phyloP scores from a whole-genome alignment of 1,140 invertebrate species.

The Ephestia elutella region DNA sequence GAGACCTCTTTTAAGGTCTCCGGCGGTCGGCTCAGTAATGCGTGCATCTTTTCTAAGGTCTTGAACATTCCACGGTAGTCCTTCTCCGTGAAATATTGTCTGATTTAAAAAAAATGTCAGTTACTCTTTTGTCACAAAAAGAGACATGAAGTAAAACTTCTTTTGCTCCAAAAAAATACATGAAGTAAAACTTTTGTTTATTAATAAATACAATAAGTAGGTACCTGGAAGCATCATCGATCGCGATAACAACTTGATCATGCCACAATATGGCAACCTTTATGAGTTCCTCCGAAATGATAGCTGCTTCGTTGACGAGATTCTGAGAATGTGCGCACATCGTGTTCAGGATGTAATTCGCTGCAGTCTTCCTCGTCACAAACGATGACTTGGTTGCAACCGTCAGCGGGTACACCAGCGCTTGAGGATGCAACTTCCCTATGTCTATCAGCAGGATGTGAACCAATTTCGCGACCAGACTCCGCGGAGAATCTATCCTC shows the following conservation, averaged over 20 bases:
- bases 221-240: constrained; percentile 94
- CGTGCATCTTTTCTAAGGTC: constrained; percentile 96
- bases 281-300: constrained; percentile 97
- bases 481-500: constrained; percentile 94
- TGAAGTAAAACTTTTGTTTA: constrained; percentile 7
- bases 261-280: constrained; percentile 99
- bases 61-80: constrained; percentile 97
- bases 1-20: constrained; percentile 98
- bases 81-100: constrained; percentile 96
- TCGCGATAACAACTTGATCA: constrained; percentile 98
- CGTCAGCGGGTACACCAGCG: constrained; percentile 97
- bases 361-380: constrained; percentile 86
- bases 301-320: constrained; percentile 95
- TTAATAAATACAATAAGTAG: constrained; percentile 2
- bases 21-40: constrained; percentile 93
- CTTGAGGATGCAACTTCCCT: constrained; percentile 91
- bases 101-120: too few relatives aligned
- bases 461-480: constrained; percentile 90
- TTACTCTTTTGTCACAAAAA: too few relatives aligned
- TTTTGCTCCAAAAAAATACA: constrained; percentile 6
- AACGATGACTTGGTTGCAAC: constrained; percentile 97
- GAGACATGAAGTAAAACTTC: too few relatives aligned
- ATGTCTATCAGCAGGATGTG: constrained; percentile 96
- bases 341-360: constrained; percentile 95
- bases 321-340: constrained; percentile 95